Conservation (phyloP, 1,140 invertebrate species). For the Polypedilum pembai region DNA sequence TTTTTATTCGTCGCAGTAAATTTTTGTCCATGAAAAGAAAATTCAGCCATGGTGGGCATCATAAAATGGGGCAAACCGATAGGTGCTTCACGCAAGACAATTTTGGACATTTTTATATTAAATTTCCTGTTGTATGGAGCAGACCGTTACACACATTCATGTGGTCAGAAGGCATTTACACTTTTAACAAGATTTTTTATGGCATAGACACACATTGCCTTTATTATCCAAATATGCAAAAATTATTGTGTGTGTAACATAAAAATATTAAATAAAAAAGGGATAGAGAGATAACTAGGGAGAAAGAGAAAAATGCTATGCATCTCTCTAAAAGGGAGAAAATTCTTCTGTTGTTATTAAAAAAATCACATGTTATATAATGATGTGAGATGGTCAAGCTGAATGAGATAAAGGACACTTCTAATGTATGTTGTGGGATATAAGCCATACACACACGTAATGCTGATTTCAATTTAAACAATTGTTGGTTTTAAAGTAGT, state of each 20-base stretch:
- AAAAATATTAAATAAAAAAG: conserved; percentile 20
- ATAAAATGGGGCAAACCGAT: not conserved
- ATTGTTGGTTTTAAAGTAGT: too few relatives aligned
- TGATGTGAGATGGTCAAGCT: conserved; percentile 26
- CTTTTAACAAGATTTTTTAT: conserved; percentile 19
- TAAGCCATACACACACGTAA: too few relatives aligned
- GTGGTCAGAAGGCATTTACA: conserved; percentile 5
- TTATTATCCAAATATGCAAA: conserved; percentile 24
- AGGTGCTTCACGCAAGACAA: too few relatives aligned
- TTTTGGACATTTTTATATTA: too few relatives aligned
- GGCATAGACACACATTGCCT: conserved; percentile 22
- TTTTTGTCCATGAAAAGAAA: not conserved
- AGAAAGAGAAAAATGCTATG: not conserved
- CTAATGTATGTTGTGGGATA: too few relatives aligned
- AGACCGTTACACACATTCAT: not conserved
- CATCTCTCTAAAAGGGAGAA: not conserved
- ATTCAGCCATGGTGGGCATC: not conserved
- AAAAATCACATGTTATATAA: conserved; percentile 17
- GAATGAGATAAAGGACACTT: conserved; percentile 13
- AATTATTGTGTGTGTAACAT: conserved; percentile 25
- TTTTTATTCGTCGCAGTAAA: not conserved
- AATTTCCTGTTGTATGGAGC: too few relatives aligned
- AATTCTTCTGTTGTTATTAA: not conserved
- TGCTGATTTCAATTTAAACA: too few relatives aligned
- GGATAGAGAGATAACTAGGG: not conserved